phyloP scores from a whole-genome alignment of 2,888 invertebrate species.

The Macaria liturata region DNA sequence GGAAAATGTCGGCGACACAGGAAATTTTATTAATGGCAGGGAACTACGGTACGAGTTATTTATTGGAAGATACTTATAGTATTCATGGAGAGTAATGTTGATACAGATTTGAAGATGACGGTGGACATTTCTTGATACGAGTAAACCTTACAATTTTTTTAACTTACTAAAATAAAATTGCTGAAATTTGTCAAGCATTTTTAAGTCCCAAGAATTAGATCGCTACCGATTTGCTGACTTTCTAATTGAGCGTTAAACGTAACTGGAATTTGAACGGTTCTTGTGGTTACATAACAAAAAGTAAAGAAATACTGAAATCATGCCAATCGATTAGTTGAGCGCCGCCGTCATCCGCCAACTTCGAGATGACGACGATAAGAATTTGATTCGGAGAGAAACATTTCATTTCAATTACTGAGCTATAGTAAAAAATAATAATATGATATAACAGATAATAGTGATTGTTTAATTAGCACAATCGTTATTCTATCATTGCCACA shows the following conservation, averaged over 20 bases:
- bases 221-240: slow-evolving; percentile 13
- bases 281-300: slow-evolving; percentile 24
- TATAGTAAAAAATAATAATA: no score
- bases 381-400: slow-evolving; percentile 3
- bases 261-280: slow-evolving; percentile 22
- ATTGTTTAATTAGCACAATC: no score
- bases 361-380: slow-evolving; percentile 12
- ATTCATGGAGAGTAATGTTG: not conserved
- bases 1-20: slow-evolving; percentile 9
- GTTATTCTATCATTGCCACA: no score
- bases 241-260: slow-evolving; percentile 21
- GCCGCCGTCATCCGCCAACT: slow-evolving; percentile 15
- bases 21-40: slow-evolving; percentile 16
- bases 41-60: not conserved
- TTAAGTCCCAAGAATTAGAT: not conserved
- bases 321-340: slow-evolving; percentile 27
- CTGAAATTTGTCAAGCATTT: not conserved
- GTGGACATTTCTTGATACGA: not conserved
- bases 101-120: not conserved
- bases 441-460: no score
- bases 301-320: slow-evolving; percentile 25
- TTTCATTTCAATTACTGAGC: no score
- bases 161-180: not conserved
- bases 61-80: no score
- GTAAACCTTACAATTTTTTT: no score